Evolutionary conservation across 2,113 vertebrate genomes (phyloP).

Genomic region (Plecotus auritus): DNA sequence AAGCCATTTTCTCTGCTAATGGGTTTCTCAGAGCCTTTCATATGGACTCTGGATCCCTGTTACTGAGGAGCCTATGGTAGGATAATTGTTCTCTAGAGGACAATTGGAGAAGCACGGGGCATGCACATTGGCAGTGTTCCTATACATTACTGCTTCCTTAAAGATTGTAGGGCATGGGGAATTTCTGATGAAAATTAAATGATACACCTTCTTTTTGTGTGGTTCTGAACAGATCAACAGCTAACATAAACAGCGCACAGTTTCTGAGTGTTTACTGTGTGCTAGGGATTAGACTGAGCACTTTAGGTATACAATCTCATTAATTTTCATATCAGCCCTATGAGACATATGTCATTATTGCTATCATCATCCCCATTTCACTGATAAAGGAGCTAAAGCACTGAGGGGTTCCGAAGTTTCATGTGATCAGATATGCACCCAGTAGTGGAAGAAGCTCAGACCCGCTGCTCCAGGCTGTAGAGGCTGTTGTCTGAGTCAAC

Average conservation of each 20-base stretch:
- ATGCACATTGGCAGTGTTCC: neutral
- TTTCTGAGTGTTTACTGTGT: neutral
- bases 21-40: neutral
- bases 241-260: neutral
- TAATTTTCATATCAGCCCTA: neutral
- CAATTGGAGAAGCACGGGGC: neutral
- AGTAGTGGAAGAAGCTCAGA: neutral
- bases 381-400: neutral
- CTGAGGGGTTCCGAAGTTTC: too few species aligned
- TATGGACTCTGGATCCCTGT: neutral
- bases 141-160: neutral
- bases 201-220: neutral
- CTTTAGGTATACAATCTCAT: neutral
- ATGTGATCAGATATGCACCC: neutral
- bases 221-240: neutral
- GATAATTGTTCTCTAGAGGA: neutral
- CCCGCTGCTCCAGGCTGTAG: rapidly evolving
- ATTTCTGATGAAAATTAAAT: neutral
- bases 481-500: neutral
- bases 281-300: neutral
- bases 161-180: neutral
- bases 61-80: neutral
- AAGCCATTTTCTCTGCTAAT: neutral
- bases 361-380: too few species aligned
- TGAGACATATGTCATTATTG: neutral